Evolutionary conservation across 2,888 invertebrate genomes (phyloP).

Genomic region (Chaetogeoica ovagalla): DNA sequence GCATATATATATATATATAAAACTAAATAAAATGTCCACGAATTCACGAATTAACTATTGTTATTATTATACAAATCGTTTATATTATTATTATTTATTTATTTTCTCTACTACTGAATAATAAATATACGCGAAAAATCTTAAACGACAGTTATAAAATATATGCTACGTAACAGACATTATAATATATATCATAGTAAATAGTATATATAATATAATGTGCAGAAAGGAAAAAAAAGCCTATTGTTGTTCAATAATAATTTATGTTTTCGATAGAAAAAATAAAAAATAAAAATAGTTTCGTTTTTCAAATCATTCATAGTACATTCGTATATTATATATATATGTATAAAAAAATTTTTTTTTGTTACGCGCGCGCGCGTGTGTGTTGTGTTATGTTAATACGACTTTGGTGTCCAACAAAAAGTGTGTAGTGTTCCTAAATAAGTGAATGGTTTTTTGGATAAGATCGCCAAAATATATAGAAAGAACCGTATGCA

Average conservation of each 20-base stretch:
- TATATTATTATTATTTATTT: background rate
- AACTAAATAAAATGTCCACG: background rate
- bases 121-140: background rate
- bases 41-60: too few species aligned
- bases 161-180: background rate
- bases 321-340: background rate
- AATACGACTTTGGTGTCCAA: slow-evolving; percentile 34
- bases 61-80: too few species aligned
- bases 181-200: background rate
- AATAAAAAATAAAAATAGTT: slow-evolving; percentile 46
- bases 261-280: slow-evolving; percentile 23
- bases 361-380: too few species aligned
- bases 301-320: slow-evolving; percentile 41
- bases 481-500: slow-evolving; percentile 37
- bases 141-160: background rate
- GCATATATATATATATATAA: too few species aligned
- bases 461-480: slow-evolving; percentile 53
- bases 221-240: background rate
- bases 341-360: background rate
- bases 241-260: slow-evolving; percentile 31
- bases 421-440: slow-evolving; percentile 37
- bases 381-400: slow-evolving; percentile 32
- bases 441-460: slow-evolving; percentile 47
- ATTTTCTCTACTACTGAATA: background rate
- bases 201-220: slow-evolving; percentile 6